Evolutionary conservation across 2,888 invertebrate genomes (phyloP), one percentile per base, ranked within the genome.

Genomic region (Athalia cordata): DNA sequence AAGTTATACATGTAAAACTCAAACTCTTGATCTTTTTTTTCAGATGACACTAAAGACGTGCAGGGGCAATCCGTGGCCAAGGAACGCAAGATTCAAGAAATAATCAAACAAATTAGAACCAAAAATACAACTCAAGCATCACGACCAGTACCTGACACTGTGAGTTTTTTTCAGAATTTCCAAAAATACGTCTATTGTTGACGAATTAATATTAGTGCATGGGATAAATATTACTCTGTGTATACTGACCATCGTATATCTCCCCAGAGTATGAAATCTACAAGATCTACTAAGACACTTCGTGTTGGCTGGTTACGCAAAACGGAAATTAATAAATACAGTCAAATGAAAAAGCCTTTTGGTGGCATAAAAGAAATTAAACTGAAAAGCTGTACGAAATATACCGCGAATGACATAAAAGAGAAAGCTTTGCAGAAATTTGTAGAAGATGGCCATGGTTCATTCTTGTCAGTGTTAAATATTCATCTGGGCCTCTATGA

Each of bases 281-380:
- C 29, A 15, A 29, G 2, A 62, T 9, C 15, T 62, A 62, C 62
- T 9, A 62, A 62, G 62, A 62, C 43, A 62, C 49, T 66, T 6
- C 66, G 49, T 13, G 43, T 66, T 66, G 47, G 66, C 45, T 66
- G 47, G 66, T 29, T 66, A 43, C 66, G 47, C 11, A 66, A 49
- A n/a, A 45, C 66, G 43, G 47, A 11, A n/a, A n/a, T 4, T 43
- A 66, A 66, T 6, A 66, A 66, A 13, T 66, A 66, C n/a, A 45
- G 49, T 5, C 66, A 66, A 47, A 45, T 66, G 47, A 66, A 66
- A 43, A 66, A 66, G 8, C 66, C 47, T 8, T 7, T 66, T 5
- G 66, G 66, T 47, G 47, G 66, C n/a, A 43, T 66, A 5, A 49
- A 66, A 7, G 66, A 66, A 47, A 45, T 66, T 11, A 49, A 43